Evolutionary conservation across 2,113 vertebrate genomes (phyloP), one percentile per base, ranked within the genome.

Genomic region (Dicaeum eximium): DNA sequence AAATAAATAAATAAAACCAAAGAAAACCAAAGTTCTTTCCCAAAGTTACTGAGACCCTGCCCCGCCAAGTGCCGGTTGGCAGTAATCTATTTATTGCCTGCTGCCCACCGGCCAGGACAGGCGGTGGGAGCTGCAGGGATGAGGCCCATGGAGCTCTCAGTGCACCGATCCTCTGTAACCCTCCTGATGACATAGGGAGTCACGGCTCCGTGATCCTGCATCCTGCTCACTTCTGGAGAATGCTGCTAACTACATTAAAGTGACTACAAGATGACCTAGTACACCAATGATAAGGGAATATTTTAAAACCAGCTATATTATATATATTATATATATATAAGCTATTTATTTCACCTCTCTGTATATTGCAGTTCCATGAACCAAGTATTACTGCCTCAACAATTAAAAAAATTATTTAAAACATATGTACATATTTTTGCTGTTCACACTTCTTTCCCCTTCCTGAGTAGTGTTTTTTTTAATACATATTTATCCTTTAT

Each of bases 281-380:
- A 98, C 98, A 98, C 97, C 98, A 98, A 98, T 98, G 98, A 98
- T 98, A 98, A 98, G 98, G 98, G 98, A 98, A 98, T 98, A 98
- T 98, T 98, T 98, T 98, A 98, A 98, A 98, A 98, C 98, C 97
- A 98, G 98, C 98, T 98, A 97, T 98, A 98, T 98, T 98, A 98
- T 98, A 98, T 98, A 98, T 98, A 98, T 98, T 98, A 97, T 98
- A 98, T 98, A 98, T 98, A 98, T 98, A 98, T 98, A 97, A 98
- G 98, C 98, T 98, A 98, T 98, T 98, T 98, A 98, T 98, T 98
- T 98, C 98, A 98, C 96, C 97, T 98, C 98, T 98, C 97, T 98
- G 98, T 98, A 98, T 98, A 98, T 98, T 98, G 98, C 98, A 98
- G 98, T 98, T 98, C 98, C 98, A 98, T 98, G 98, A 98, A 98